phyloP scores from a whole-genome alignment of 2,888 invertebrate species.

The Andricus quercusramuli region DNA sequence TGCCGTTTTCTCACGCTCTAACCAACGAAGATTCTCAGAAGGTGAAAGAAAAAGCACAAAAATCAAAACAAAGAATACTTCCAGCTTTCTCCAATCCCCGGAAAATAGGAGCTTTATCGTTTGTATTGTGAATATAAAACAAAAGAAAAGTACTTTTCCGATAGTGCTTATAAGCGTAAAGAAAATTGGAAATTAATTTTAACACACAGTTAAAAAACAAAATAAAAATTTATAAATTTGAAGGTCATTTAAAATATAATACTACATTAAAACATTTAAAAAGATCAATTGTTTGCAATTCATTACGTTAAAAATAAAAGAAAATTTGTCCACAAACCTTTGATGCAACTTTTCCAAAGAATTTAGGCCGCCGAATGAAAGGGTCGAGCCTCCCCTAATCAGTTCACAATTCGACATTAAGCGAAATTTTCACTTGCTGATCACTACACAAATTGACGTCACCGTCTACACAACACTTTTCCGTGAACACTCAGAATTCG shows the following conservation, averaged over 20 bases:
- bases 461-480: background rate
- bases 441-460: too few relatives aligned
- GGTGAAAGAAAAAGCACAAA: constrained; percentile 40
- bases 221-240: too few relatives aligned
- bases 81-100: background rate
- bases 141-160: too few relatives aligned
- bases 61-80: constrained; percentile 36
- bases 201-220: too few relatives aligned
- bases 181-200: too few relatives aligned
- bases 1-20: background rate
- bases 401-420: background rate
- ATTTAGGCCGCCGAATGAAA: background rate
- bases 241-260: too few relatives aligned
- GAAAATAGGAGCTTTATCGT: background rate
- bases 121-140: background rate
- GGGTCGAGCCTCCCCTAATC: background rate
- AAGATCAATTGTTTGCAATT: background rate
- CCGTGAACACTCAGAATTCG: too few relatives aligned
- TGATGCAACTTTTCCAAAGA: background rate
- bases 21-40: constrained; percentile 32
- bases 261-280: too few relatives aligned
- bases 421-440: constrained; percentile 7
- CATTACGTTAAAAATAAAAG: too few relatives aligned
- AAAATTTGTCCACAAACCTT: background rate
- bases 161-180: too few relatives aligned